Percentiles rank a stretch among this genome's conserved stretches.
Evolutionary conservation across 2,113 vertebrate species (phyloP).

Genomic region (Conger conger): DNA sequence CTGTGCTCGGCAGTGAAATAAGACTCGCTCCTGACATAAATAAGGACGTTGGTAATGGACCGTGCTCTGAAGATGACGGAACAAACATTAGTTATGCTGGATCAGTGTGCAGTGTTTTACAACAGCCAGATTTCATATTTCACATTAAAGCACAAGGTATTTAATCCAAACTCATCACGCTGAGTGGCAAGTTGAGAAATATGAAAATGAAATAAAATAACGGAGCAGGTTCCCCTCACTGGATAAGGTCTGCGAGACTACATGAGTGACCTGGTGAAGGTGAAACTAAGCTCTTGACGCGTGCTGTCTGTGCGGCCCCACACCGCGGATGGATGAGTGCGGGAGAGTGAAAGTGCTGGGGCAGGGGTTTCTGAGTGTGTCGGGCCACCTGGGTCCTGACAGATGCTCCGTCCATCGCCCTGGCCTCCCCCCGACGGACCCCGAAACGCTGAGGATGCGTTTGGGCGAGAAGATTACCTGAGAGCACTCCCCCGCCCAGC

Average conservation of each 20-base stretch:
- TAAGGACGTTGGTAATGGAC: background rate
- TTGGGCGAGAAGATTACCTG: constrained; percentile 9
- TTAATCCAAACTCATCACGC: background rate
- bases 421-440: background rate
- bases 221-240: background rate
- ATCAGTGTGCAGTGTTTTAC: background rate
- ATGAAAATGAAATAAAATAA: background rate
- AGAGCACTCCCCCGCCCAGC: background rate
- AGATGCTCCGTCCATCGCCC: constrained; percentile 18
- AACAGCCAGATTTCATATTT: background rate
- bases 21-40: background rate
- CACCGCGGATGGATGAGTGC: background rate
- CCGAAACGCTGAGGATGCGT: constrained; percentile 14
- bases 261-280: background rate
- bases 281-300: background rate
- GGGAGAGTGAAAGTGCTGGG: constrained; percentile 10
- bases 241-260: background rate
- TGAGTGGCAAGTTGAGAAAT: background rate
- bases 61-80: background rate
- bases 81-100: background rate
- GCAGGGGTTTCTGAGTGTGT: background rate
- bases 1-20: background rate
- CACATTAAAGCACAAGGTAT: background rate
- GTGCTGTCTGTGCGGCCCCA: constrained; percentile 6
- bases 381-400: background rate